Evolutionary conservation across 1,140 invertebrate species (phyloP).

Genomic region (Bombus sylvicola): DNA sequence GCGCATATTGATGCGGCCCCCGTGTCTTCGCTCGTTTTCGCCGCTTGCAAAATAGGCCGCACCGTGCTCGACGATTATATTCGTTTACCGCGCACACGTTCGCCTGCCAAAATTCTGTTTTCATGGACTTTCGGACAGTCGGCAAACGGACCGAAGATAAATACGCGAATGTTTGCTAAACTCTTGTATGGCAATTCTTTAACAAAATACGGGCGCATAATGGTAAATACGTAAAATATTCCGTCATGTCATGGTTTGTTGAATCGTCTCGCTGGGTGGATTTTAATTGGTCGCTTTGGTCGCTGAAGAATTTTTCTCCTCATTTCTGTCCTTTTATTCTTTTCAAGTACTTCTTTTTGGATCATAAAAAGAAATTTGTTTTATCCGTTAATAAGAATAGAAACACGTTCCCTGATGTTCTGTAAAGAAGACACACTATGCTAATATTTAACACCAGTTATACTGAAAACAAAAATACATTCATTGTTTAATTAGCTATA

Average conservation of each 20-base stretch:
- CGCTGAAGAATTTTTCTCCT: neutral
- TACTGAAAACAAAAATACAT: too few relatives aligned
- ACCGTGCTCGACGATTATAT: neutral
- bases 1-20: constrained; percentile 47
- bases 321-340: neutral
- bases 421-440: too few relatives aligned
- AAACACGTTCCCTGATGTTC: too few relatives aligned
- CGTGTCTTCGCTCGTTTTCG: constrained; percentile 19
- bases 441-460: too few relatives aligned
- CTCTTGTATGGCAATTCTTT: neutral
- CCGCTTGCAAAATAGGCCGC: constrained; percentile 21
- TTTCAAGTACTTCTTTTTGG: neutral
- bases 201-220: constrained; percentile 13
- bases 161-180: neutral
- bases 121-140: constrained; percentile 22
- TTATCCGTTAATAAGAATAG: neutral
- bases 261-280: neutral
- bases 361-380: neutral
- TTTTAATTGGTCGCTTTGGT: neutral
- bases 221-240: neutral
- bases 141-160: constrained; percentile 2
- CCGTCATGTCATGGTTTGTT: neutral
- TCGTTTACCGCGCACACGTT: neutral
- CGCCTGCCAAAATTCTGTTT: neutral
- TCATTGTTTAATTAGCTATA: too few relatives aligned